Percentiles rank a stretch among this genome's conserved stretches.
Evolutionary conservation across 2,888 invertebrate species (phyloP).

Genomic region (Camptogramma bilineatum): DNA sequence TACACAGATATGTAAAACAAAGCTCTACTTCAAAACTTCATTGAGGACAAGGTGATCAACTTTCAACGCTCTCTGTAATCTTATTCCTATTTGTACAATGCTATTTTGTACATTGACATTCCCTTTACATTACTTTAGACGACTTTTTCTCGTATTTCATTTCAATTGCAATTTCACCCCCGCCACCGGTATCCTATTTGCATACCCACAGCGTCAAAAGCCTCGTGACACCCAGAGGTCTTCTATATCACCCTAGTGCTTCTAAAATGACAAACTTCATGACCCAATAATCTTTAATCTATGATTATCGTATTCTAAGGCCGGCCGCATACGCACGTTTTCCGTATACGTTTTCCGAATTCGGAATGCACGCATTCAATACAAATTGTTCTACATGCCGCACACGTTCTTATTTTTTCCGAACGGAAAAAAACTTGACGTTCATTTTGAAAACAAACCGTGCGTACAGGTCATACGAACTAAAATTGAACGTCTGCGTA

Average conservation of each 20-base stretch:
- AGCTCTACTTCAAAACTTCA: background rate
- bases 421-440: too few relatives aligned
- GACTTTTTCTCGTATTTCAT: background rate
- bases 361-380: too few relatives aligned
- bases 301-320: too few relatives aligned
- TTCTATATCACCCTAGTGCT: background rate
- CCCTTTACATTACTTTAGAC: background rate
- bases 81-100: background rate
- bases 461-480: too few relatives aligned
- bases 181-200: slow-evolving; percentile 1
- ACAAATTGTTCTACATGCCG: too few relatives aligned
- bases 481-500: too few relatives aligned
- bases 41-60: background rate
- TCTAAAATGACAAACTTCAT: background rate
- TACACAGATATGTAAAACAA: background rate
- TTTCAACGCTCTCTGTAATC: background rate
- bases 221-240: background rate
- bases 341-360: too few relatives aligned
- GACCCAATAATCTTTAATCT: too few relatives aligned
- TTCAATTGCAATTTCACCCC: background rate
- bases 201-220: slow-evolving; percentile 1
- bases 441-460: too few relatives aligned
- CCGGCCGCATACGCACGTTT: too few relatives aligned
- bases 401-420: too few relatives aligned
- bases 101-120: background rate